phyloP scores from a whole-genome alignment of 2,888 invertebrate species.

The Perithous albicinctus region DNA sequence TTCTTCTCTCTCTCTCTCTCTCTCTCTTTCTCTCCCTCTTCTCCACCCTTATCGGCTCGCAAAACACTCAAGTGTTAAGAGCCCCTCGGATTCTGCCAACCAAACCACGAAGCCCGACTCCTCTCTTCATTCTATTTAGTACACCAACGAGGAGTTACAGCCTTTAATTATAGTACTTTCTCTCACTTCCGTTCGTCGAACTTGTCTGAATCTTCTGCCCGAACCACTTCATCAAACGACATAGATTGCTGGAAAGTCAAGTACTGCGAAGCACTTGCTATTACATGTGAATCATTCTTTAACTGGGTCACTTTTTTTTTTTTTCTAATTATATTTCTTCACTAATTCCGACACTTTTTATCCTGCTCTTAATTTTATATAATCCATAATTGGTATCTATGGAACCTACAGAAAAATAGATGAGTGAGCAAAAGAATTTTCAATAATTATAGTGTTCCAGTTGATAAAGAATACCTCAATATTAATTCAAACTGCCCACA shows the following conservation, averaged over 20 bases:
- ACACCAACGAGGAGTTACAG: conserved; percentile 14
- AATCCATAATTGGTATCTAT: no score
- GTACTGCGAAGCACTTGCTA: background rate
- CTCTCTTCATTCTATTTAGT: conserved; percentile 51
- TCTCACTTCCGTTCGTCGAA: background rate
- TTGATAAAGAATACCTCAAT: no score
- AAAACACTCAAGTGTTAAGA: conserved; percentile 25
- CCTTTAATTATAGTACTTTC: conserved; percentile 53
- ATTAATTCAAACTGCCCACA: no score
- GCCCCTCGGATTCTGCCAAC: conserved; percentile 29
- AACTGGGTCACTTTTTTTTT: no score
- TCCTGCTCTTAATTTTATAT: no score
- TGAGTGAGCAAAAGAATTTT: no score
- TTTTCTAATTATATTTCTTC: no score
- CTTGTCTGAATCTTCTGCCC: background rate
- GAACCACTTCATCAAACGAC: background rate
- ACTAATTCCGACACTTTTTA: no score
- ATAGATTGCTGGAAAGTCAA: background rate
- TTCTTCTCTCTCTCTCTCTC: conserved; percentile 23
- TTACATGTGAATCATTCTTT: no score
- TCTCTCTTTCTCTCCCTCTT: conserved; percentile 29
- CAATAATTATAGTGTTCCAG: no score
- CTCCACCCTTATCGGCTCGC: conserved; percentile 11
- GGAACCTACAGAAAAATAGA: no score
- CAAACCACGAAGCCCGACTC: conserved; percentile 44